Conservation (phyloP, 2,797 vertebrate genomes). For the Sebastes glaucus region DNA sequence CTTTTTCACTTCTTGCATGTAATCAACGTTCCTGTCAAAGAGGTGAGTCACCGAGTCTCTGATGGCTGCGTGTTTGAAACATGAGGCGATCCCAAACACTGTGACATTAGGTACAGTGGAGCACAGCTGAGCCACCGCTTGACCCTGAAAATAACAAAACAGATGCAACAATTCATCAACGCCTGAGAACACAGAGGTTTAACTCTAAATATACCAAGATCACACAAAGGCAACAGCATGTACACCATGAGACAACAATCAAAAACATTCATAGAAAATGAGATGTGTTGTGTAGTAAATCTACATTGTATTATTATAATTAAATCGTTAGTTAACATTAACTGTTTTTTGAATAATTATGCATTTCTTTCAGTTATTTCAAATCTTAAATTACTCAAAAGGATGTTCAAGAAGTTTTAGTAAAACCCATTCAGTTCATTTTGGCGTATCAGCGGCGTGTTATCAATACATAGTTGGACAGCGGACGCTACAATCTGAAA, state of each 20-base stretch:
- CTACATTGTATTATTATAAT: background rate
- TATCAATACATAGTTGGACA: too few relatives aligned
- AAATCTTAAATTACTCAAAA: background rate
- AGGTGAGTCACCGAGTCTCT: conserved; percentile 95
- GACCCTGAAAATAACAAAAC: conserved; percentile 86
- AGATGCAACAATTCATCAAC: conserved; percentile 32
- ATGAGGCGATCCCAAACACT: conserved; percentile 95
- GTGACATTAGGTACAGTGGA: conserved; percentile 92
- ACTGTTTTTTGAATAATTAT: background rate
- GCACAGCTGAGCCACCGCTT: conserved; percentile 97
- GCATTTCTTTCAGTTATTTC: background rate
- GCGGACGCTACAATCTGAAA: too few relatives aligned
- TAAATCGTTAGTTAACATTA: background rate
- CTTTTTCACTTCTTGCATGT: conserved; percentile 97
- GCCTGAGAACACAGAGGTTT: conserved; percentile 1
- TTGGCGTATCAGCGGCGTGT: too few relatives aligned
- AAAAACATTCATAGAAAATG: background rate
- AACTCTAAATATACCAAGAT: background rate
- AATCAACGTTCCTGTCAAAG: conserved; percentile 95
- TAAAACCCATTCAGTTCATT: too few relatives aligned
- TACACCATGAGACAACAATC: background rate
- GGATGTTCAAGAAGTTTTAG: background rate
- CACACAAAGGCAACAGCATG: background rate
- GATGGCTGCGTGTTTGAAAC: conserved; percentile 96
- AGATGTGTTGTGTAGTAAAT: background rate